Conservation (phyloP, 2,888 invertebrate genomes). For the Bibio marci region DNA sequence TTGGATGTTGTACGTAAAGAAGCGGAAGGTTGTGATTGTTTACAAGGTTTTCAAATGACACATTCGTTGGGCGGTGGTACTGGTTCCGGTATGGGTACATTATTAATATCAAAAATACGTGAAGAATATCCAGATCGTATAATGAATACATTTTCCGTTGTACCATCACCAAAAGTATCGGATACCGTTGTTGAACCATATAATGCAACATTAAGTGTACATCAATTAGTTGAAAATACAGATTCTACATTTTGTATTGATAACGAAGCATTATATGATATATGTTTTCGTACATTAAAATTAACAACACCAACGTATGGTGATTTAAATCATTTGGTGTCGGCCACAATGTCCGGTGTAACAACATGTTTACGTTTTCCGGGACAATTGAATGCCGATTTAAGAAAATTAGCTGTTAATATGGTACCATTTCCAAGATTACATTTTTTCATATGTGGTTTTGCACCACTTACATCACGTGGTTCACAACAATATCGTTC, state of each 20-base stretch:
- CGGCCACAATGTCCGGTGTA: too few species aligned
- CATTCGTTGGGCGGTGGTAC: slow-evolving; percentile 73
- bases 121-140: slow-evolving; percentile 79
- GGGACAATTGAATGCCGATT: too few species aligned
- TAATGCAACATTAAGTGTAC: slow-evolving; percentile 77
- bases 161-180: too few species aligned
- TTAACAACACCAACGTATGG: slow-evolving; percentile 81
- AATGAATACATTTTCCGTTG: slow-evolving; percentile 71
- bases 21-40: slow-evolving; percentile 80
- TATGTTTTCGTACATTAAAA: slow-evolving; percentile 80
- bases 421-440: slow-evolving; percentile 96
- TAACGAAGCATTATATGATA: too few species aligned
- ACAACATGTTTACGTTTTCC: too few species aligned
- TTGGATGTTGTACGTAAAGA: slow-evolving; percentile 72
- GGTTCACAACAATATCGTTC: slow-evolving; percentile 84
- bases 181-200: slow-evolving; percentile 57
- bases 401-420: slow-evolving; percentile 77
- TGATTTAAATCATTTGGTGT: too few species aligned
- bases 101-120: too few species aligned
- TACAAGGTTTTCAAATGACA: slow-evolving; percentile 69
- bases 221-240: slow-evolving; percentile 78
- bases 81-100: too few species aligned
- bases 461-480: slow-evolving; percentile 81
- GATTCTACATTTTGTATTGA: slow-evolving; percentile 84
- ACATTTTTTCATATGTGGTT: slow-evolving; percentile 93